Evolutionary conservation across 2,113 vertebrate genomes (phyloP).

Genomic region (Alaudala cheleensis): DNA sequence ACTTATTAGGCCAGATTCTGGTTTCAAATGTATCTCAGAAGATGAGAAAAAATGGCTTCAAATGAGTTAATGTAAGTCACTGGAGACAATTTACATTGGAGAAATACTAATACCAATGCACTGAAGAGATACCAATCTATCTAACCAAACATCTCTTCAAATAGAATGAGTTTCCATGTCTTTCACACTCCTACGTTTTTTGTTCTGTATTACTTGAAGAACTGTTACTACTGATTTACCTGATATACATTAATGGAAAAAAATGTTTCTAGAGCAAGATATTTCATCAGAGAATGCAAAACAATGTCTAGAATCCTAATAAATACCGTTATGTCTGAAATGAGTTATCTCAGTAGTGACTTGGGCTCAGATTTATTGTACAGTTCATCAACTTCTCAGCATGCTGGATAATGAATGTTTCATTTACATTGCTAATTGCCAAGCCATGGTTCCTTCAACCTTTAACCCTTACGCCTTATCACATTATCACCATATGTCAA

Average conservation of each 20-base stretch:
- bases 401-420: conserved; percentile 92
- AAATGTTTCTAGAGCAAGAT: conserved; percentile 35
- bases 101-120: neutral
- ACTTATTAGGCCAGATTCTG: neutral
- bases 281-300: conserved; percentile 66
- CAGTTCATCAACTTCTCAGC: conserved; percentile 99
- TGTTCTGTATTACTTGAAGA: neutral
- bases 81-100: neutral
- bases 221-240: conserved; percentile 5
- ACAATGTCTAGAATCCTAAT: conserved; percentile 74
- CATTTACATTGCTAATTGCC: conserved; percentile 93
- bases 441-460: conserved; percentile 84
- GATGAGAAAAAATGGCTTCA: neutral
- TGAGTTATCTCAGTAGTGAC: conserved; percentile 89
- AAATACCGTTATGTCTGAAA: conserved; percentile 84
- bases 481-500: conserved; percentile 85
- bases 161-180: neutral
- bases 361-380: conserved; percentile 93
- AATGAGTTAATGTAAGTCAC: neutral
- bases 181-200: neutral
- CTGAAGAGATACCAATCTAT: neutral
- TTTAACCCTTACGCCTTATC: conserved; percentile 83
- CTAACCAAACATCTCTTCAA: neutral
- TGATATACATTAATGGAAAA: conserved; percentile 15
- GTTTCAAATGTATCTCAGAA: neutral